Percentiles rank a stretch among this genome's conserved stretches.
Evolutionary conservation across 1,140 invertebrate species (phyloP).

Genomic region (Brachionus angularis): DNA sequence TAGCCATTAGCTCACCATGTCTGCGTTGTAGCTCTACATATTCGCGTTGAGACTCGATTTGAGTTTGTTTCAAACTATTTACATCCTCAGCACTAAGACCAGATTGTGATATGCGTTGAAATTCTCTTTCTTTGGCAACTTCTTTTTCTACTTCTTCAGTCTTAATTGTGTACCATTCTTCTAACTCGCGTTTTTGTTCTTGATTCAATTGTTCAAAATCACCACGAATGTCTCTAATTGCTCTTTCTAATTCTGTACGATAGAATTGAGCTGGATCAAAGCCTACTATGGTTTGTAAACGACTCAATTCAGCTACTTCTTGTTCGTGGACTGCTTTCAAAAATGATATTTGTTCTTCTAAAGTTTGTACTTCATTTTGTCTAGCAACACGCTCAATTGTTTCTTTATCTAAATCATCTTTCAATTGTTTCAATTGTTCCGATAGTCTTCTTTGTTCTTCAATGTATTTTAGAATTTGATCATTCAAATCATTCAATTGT

Average conservation of each 20-base stretch:
- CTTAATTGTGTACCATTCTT: slow-evolving; percentile 43
- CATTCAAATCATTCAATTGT: slow-evolving; percentile 1
- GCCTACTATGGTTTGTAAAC: slow-evolving; percentile 27
- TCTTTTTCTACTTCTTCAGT: slow-evolving; percentile 38
- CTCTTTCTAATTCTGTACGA: slow-evolving; percentile 17
- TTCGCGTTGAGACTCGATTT: slow-evolving; percentile 31
- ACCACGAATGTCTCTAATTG: slow-evolving; percentile 32
- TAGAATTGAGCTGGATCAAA: slow-evolving; percentile 43
- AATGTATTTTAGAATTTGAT: slow-evolving; percentile 36
- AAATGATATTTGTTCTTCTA: slow-evolving; percentile 42
- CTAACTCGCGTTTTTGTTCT: slow-evolving; percentile 28
- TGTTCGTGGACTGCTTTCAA: slow-evolving; percentile 43
- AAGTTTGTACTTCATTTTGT: slow-evolving; percentile 44
- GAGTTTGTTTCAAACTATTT: slow-evolving; percentile 18
- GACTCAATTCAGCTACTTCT: slow-evolving; percentile 24
- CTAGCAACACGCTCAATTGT: slow-evolving; percentile 24
- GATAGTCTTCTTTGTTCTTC: slow-evolving; percentile 18
- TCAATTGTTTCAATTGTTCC: slow-evolving; percentile 30
- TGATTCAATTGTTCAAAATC: slow-evolving; percentile 41
- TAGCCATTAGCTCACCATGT: slow-evolving; percentile 19
- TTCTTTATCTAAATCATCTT: slow-evolving; percentile 42
- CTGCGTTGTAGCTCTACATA: slow-evolving; percentile 18
- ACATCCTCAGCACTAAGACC: slow-evolving; percentile 2
- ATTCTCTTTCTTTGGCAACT: slow-evolving; percentile 20
- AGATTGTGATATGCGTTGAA: background rate